Conservation (phyloP, 2,888 invertebrate species). For the Cinara cedri region DNA sequence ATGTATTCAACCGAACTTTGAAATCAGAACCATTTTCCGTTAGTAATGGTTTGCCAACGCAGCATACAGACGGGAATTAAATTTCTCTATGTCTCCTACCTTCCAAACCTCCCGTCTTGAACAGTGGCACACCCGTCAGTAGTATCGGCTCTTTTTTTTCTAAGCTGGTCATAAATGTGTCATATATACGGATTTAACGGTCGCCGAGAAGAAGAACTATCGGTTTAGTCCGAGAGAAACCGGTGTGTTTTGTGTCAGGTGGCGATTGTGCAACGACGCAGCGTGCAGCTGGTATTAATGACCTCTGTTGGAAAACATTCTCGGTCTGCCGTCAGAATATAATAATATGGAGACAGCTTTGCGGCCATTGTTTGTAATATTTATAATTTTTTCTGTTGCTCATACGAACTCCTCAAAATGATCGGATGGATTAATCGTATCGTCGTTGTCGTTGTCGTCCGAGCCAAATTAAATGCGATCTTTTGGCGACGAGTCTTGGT, state of each 20-base stretch:
- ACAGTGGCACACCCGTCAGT: no score
- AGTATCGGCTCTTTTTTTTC: no score
- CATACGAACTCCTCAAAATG: no score
- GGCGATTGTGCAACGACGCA: background rate
- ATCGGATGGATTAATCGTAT: background rate
- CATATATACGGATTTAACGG: slow-evolving; percentile 3
- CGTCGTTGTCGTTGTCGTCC: background rate
- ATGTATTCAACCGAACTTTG: no score
- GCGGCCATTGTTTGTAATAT: slow-evolving; percentile 1
- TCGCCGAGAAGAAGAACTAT: background rate
- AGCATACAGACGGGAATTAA: no score
- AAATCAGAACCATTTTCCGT: no score
- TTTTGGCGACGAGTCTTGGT: background rate
- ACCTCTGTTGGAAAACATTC: slow-evolving; percentile 44
- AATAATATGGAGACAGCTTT: background rate
- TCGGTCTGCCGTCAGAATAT: slow-evolving; percentile 14
- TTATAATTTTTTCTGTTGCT: background rate
- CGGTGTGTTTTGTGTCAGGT: slow-evolving; percentile 38
- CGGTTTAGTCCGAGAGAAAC: slow-evolving; percentile 21
- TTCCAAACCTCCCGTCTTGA: no score
- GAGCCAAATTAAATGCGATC: slow-evolving; percentile 17
- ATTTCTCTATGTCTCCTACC: no score
- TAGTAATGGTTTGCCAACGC: no score
- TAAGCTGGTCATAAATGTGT: slow-evolving; percentile 45
- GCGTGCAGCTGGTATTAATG: slow-evolving; percentile 21